These are phyloP conservation scores for Dasypogon diadema DNA, from an alignment of 2,888 invertebrate genomes.

Conservation along the genomic window DNA sequence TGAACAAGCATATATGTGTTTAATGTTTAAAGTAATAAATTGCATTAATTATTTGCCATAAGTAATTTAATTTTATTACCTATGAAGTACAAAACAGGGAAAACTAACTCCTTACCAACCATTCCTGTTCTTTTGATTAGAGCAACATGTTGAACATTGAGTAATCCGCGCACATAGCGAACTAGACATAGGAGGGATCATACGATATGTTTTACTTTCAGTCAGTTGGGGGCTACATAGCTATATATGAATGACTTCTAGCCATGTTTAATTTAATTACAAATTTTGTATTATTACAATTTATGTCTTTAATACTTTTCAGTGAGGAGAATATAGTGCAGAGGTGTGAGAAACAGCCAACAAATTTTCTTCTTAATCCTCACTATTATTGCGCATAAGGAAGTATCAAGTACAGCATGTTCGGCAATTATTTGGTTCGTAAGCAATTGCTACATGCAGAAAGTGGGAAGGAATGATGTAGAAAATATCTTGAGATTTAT, in stretches of 20 bases:
- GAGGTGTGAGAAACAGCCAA: not conserved
- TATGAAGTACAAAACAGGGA: not conserved
- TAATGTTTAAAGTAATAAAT: not conserved
- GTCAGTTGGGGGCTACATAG: no score
- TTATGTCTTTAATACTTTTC: not conserved
- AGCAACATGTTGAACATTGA: not conserved
- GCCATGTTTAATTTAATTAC: constrained; percentile 3
- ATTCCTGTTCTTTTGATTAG: not conserved
- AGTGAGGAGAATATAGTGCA: not conserved
- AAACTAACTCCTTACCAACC: not conserved
- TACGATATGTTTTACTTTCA: no score
- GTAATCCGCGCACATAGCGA: not conserved
- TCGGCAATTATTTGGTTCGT: not conserved
- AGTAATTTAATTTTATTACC: constrained; percentile 15
- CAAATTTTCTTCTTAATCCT: not conserved
- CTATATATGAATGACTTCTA: not conserved
- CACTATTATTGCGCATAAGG: not conserved
- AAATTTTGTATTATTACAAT: not conserved
- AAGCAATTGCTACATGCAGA: not conserved
- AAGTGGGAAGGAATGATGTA: not conserved
- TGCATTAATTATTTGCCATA: constrained; percentile 18
- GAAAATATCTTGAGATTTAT: no score
- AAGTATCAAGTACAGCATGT: not conserved
- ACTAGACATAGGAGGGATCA: not conserved
- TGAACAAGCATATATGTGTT: not conserved